Base-by-base conservation (phyloP, 2,888 invertebrate species). In the Ellobium chinense region DNA sequence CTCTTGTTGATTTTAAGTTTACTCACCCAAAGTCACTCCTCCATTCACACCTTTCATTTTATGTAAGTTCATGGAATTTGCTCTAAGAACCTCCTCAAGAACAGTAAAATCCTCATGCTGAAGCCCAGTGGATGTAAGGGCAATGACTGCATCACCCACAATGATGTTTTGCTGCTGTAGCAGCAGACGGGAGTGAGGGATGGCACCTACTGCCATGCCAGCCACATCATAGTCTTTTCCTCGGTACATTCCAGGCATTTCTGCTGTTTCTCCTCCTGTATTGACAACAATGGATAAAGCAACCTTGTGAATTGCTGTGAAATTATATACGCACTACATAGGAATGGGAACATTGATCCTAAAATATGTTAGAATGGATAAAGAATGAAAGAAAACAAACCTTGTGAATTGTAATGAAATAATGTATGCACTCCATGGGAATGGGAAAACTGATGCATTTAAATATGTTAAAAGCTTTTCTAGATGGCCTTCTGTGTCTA, bases 201-300 rank as follows among this genome's bases (percentile, higher is more conserved):
- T 96, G 0, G 97, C 96, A 0, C 99, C 99, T 0, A 99, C 97
- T 0, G 97, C 96, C 93, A 99, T 99, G 1, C 99, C 99, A 21
- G 99, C 99, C 74, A 99, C 93, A 93, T 99, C 99, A 93, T 98
- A 99, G 86, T 98, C 97, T 0, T 96, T 97, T 0, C 94, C 93
- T 2, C 95, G 94, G 93, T 99, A 99, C 94, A 99, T 96, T 0
- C 97, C 96, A 0, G 99, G 99, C 91, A 91, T 91, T 75, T 91
- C 91, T 0, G 99, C 99, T 1, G 99, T 99, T 94, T 99, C 99
- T 0, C 99, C 99, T 83, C 95, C 95, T 98, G 87, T n/a, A n/a
- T n/a, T n/a, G n/a, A n/a, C n/a, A n/a, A n/a, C n/a, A n/a, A n/a
- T n/a, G n/a, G n/a, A n/a, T n/a, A n/a, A n/a, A n/a, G n/a, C n/a